Evolutionary conservation across 2,888 invertebrate genomes (phyloP).

Genomic region (Emmelina monodactyla): DNA sequence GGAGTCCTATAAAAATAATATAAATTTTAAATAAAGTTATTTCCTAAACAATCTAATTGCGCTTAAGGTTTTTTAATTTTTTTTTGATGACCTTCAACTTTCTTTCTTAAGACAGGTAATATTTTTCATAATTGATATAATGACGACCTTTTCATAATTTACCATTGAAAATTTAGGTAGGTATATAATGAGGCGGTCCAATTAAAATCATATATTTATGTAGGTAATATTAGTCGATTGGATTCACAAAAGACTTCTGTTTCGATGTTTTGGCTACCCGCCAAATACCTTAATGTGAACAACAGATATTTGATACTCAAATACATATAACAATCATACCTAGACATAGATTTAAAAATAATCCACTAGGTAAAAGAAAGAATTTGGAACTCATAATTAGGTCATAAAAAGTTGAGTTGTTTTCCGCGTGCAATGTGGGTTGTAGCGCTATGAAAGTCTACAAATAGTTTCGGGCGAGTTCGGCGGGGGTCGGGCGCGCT

Average conservation of each 20-base stretch:
- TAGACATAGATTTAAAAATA: too few species aligned
- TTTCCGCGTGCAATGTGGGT: slow-evolving; percentile 24
- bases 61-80: too few species aligned
- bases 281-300: slow-evolving; percentile 35
- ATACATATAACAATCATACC: too few species aligned
- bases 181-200: too few species aligned
- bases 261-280: slow-evolving; percentile 29
- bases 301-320: slow-evolving; percentile 44
- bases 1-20: slow-evolving; percentile 62
- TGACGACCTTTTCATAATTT: too few species aligned
- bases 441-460: slow-evolving; percentile 35
- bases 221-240: slow-evolving; percentile 1
- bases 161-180: too few species aligned
- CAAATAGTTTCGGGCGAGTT: slow-evolving; percentile 43
- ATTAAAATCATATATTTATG: too few species aligned
- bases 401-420: slow-evolving; percentile 8
- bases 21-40: slow-evolving; percentile 8
- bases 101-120: too few species aligned
- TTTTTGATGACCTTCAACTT: too few species aligned
- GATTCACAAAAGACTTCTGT: not conserved
- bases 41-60: not conserved
- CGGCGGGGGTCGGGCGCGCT: slow-evolving; percentile 30
- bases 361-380: too few species aligned
- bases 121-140: too few species aligned
- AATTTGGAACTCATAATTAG: too few species aligned